Conservation (phyloP, 2,113 vertebrate genomes). For the Dasyprocta punctata region DNA sequence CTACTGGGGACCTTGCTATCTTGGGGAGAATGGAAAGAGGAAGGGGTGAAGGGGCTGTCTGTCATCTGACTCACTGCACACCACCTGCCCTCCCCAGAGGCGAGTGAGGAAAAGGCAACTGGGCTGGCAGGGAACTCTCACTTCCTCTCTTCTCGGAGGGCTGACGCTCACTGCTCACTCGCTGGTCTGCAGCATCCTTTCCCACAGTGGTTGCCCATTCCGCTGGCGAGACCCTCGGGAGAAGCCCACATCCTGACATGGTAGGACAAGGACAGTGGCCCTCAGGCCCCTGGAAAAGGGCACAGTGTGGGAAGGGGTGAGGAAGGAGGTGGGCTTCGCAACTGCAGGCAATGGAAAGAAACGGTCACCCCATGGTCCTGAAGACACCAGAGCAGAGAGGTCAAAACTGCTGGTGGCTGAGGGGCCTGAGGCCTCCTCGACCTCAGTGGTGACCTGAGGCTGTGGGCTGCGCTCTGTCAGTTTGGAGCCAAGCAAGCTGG, state of each 20-base stretch:
- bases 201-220: neutral
- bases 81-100: neutral
- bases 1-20: accelerated
- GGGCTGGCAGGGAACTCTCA: conserved; percentile 1
- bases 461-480: neutral
- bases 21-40: conserved; percentile 61
- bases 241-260: conserved; percentile 42
- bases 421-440: neutral
- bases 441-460: neutral
- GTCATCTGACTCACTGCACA: conserved; percentile 32
- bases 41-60: neutral
- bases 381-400: neutral
- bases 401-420: neutral
- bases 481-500: neutral
- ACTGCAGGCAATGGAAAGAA: neutral
- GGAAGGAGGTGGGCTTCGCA: neutral
- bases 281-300: neutral
- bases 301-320: too few relatives aligned
- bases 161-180: neutral
- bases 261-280: conserved; percentile 65
- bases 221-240: neutral
- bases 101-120: neutral
- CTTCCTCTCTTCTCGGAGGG: conserved; percentile 58
- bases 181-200: neutral
- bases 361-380: neutral